A percentile compares a stretch with the other conserved stretches of the same genome.
Conservation (phyloP, 2,113 vertebrate genomes). For the Tiliqua scincoides region DNA sequence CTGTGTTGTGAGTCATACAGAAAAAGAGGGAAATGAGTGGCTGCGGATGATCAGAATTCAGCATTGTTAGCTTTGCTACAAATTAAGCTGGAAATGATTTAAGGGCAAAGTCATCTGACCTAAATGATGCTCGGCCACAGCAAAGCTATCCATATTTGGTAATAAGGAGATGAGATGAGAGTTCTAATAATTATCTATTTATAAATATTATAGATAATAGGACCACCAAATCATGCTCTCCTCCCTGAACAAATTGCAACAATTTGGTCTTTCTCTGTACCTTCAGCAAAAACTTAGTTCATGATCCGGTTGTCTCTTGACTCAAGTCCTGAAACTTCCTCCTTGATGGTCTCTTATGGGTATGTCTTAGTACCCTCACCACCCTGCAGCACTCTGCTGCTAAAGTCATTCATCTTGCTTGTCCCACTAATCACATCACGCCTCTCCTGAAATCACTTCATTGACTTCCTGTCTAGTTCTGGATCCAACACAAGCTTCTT, state of each 20-base stretch:
- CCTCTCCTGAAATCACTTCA: no score
- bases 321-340: no score
- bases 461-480: no score
- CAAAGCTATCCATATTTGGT: conserved; percentile 57
- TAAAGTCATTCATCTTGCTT: no score
- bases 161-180: conserved; percentile 53
- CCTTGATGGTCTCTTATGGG: no score
- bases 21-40: conserved; percentile 49
- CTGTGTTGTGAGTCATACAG: conserved; percentile 42
- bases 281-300: not conserved
- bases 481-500: no score
- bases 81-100: conserved; percentile 70
- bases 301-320: no score
- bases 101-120: conserved; percentile 51
- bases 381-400: no score
- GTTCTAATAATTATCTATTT: conserved; percentile 50
- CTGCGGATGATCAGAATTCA: conserved; percentile 26
- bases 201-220: conserved; percentile 73
- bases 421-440: no score
- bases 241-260: no score
- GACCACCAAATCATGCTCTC: conserved; percentile 33
- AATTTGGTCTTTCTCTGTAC: conserved; percentile 7
- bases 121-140: conserved; percentile 52
- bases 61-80: conserved; percentile 56
- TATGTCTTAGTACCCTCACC: no score